Conservation (phyloP, 2,888 invertebrate genomes). For the Dromius quadrimaculatus region DNA sequence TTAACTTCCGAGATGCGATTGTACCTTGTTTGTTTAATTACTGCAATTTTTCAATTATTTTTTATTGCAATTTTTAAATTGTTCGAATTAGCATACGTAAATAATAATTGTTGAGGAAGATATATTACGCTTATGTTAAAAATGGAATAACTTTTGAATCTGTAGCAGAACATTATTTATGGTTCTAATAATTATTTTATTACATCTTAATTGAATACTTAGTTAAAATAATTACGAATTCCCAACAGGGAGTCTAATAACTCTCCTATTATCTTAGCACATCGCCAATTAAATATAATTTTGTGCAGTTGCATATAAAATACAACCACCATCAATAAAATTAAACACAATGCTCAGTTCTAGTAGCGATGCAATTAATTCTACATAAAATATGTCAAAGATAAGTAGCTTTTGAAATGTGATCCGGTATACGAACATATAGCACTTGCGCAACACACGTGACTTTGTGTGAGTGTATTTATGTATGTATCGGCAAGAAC, state of each 20-base stretch:
- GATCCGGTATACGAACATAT: slow-evolving; percentile 40
- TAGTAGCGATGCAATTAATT: slow-evolving; percentile 49
- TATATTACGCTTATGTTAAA: too few species aligned
- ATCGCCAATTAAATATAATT: slow-evolving; percentile 7
- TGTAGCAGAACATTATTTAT: too few species aligned
- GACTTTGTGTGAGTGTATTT: slow-evolving; percentile 1
- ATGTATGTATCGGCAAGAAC: slow-evolving; percentile 12
- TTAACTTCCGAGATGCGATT: slow-evolving; percentile 30
- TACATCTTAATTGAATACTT: too few species aligned
- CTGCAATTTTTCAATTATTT: slow-evolving; percentile 23
- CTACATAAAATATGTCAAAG: slow-evolving; percentile 51
- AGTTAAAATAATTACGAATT: too few species aligned
- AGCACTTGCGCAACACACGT: slow-evolving; percentile 28
- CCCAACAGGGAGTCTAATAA: too few species aligned
- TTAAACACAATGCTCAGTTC: slow-evolving; percentile 40
- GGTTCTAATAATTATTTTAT: too few species aligned
- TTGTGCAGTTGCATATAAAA: slow-evolving; percentile 33
- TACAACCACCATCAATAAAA: slow-evolving; percentile 41
- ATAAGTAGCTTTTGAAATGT: slow-evolving; percentile 52
- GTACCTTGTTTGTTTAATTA: slow-evolving; percentile 19
- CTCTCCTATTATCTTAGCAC: too few species aligned
- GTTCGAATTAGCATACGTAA: too few species aligned
- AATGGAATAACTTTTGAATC: too few species aligned
- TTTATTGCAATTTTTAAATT: slow-evolving; percentile 12
- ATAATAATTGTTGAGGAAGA: too few species aligned